phyloP scores from a whole-genome alignment of 2,113 vertebrate species.

The Erpornis zantholeuca region DNA sequence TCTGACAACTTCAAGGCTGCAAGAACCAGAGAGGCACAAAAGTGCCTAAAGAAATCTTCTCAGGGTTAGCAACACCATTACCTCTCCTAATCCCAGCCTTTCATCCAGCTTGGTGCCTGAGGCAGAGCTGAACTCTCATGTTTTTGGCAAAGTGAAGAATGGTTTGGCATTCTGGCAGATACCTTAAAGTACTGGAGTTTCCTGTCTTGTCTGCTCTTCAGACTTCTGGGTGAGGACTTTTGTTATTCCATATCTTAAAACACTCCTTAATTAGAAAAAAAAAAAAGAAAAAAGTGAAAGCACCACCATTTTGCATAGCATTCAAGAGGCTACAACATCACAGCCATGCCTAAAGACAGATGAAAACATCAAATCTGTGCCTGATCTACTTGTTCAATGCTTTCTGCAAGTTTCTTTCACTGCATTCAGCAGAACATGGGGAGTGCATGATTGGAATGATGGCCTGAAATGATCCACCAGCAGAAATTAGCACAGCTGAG shows the following conservation, averaged over 20 bases:
- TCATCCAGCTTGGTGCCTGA: no score
- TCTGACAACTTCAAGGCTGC: no score
- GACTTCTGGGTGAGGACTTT: neutral
- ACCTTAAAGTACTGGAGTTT: neutral
- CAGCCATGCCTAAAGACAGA: neutral
- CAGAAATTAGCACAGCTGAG: neutral
- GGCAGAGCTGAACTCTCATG: rapidly evolving
- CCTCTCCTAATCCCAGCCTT: neutral
- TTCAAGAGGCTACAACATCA: neutral
- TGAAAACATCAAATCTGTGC: neutral
- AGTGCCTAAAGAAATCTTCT: no score
- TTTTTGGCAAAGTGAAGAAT: neutral
- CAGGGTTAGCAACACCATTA: no score
- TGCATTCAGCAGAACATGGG: neutral
- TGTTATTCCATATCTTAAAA: neutral
- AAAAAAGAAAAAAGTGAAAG: neutral
- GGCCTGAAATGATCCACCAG: neutral
- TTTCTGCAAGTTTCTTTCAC: neutral
- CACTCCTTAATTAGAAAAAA: neutral
- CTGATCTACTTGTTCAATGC: neutral
- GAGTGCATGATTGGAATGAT: neutral
- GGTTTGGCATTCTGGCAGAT: neutral
- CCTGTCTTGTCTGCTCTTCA: neutral
- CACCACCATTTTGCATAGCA: neutral
- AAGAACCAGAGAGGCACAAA: no score